Evolutionary conservation across 1,140 invertebrate genomes (phyloP), one percentile per base, ranked within the genome.

Genomic region (Formica exsecta): DNA sequence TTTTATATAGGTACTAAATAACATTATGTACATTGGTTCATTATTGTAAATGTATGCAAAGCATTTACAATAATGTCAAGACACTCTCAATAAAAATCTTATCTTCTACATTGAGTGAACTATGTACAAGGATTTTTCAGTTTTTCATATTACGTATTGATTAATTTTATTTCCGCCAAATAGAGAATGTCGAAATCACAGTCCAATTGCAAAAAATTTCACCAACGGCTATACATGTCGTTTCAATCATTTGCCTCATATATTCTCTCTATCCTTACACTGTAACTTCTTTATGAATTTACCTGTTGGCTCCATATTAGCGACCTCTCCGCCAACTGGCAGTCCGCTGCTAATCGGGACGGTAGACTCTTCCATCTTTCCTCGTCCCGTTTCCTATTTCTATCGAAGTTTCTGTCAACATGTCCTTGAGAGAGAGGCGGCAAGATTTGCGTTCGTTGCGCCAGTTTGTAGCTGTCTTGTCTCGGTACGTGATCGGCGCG

Each of bases 401-500:
- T 91, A 36, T 92, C 92, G 76, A 93, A 92, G 84, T 93, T 88
- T 64, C 77, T 83, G 83, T 93, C 93, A 51, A 86, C 92, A 73
- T 92, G 88, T 71, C 86, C 89, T 79, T 92, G 89, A 59, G 94
- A 93, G 81, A 95, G 92, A 36, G 95, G 94, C 48, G 95, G 95
- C 22, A 96, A 95, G 48, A 96, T 94, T 76, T 96, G 96, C 41
- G 95, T 95, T 92, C 96, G 96, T 92, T 96, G 96, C 80, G 96
- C 96, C 71, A 96, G 41, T 92, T 97, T 97, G 88, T 97, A 97
- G 25, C 96, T 96, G 59, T 96, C 95, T 90, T 97, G 96, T 22
- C 96, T 93, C 68, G 96, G 95, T 87, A 96, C 92, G 54, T 94
- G 92, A n/a, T 93, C 93, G 22, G 71, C 25, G 22, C 93, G 90